A percentile compares a stretch with the other conserved stretches of the same genome.
These are phyloP conservation scores for Unio pictorum DNA, from an alignment of 2,888 invertebrate species.

Conservation along the genomic window DNA sequence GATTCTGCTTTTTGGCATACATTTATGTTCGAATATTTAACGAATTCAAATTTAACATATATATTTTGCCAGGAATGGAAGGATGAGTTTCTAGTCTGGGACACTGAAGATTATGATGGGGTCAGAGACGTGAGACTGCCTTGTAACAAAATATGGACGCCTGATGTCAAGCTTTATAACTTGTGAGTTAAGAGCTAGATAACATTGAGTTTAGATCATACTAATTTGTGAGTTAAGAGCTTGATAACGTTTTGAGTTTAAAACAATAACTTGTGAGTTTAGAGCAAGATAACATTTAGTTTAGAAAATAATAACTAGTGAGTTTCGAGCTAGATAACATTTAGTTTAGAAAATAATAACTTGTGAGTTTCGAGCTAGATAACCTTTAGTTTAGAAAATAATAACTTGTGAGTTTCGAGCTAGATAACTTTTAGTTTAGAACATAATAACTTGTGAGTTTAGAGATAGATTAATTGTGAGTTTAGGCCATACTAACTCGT, in stretches of 20 bases:
- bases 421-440: background rate
- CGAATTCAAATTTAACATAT: no score
- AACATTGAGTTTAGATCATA: no score
- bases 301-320: conserved; percentile 51
- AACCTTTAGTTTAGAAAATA: no score
- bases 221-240: conserved; percentile 59
- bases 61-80: conserved; percentile 58
- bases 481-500: conserved; percentile 55
- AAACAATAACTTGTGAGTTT: conserved; percentile 67
- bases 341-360: conserved; percentile 54
- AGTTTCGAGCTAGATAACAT: conserved; percentile 26
- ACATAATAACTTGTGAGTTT: conserved; percentile 64
- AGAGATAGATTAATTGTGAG: background rate
- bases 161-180: conserved; percentile 68
- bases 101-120: conserved; percentile 60
- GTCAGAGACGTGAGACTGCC: conserved; percentile 64
- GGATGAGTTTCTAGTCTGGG: conserved; percentile 67
- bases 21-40: no score
- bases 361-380: conserved; percentile 56
- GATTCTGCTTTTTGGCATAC: no score
- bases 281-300: background rate
- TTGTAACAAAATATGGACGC: conserved; percentile 66
- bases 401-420: conserved; percentile 64
- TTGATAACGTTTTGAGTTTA: background rate
- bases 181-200: conserved; percentile 55